phyloP scores from a whole-genome alignment of 2,797 vertebrate species.

The Darevskia mixta region DNA sequence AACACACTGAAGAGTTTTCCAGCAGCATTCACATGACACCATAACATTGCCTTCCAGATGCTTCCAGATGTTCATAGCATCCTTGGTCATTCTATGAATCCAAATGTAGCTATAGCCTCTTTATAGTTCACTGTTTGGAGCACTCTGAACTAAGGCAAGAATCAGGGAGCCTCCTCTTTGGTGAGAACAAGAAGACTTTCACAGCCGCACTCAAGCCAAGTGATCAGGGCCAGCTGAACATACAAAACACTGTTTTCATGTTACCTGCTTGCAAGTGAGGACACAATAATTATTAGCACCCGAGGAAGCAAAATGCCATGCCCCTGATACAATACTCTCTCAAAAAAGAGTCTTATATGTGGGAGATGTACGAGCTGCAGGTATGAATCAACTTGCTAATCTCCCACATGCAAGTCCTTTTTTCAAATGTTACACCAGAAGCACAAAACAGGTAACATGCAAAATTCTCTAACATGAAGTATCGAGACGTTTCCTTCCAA shows the following conservation, averaged over 20 bases:
- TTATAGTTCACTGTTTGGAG: not conserved
- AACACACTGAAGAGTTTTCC: not conserved
- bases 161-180: too few relatives aligned
- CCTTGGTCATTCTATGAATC: too few relatives aligned
- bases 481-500: not conserved
- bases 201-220: too few relatives aligned
- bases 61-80: too few relatives aligned
- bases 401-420: too few relatives aligned
- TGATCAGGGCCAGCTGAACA: not conserved
- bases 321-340: not conserved
- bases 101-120: too few relatives aligned
- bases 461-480: not conserved
- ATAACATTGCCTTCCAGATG: too few relatives aligned
- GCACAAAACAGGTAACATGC: not conserved
- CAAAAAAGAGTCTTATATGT: not conserved
- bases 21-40: not conserved
- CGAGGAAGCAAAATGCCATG: not conserved
- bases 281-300: not conserved
- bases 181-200: too few relatives aligned
- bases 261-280: not conserved
- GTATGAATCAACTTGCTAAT: not conserved
- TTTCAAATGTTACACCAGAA: not conserved
- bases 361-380: not conserved
- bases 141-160: too few relatives aligned
- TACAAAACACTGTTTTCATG: not conserved